These are phyloP conservation scores for Scolopax rusticola DNA, from an alignment of 2,797 vertebrate genomes.

Conservation along the genomic window DNA sequence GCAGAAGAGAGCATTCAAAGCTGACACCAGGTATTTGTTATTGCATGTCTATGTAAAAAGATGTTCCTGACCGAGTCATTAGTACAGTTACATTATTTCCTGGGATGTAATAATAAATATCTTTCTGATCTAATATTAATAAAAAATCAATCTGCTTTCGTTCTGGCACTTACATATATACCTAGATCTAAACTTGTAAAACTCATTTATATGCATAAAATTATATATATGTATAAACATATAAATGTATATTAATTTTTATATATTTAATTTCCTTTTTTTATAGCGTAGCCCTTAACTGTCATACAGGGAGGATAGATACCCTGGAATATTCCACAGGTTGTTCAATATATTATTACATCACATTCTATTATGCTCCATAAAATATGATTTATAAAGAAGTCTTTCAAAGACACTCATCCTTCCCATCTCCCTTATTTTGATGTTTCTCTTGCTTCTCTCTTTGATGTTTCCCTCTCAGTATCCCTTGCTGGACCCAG, in stretches of 20 bases:
- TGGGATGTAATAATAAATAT: not conserved
- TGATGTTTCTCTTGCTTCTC: not conserved
- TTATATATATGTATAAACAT: not conserved
- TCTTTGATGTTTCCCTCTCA: too few species aligned
- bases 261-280: not conserved
- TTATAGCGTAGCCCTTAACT: not conserved
- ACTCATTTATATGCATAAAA: not conserved
- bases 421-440: not conserved
- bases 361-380: not conserved
- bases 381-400: not conserved
- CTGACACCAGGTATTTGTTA: not conserved
- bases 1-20: not conserved
- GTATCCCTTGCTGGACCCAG: not conserved
- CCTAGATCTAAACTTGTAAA: not conserved
- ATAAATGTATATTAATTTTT: not conserved
- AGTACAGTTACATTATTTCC: not conserved
- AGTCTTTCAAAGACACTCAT: not conserved
- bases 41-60: accelerated
- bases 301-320: accelerated
- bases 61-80: not conserved
- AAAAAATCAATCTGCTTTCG: not conserved
- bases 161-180: not conserved
- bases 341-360: not conserved
- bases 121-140: not conserved
- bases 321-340: not conserved